Conservation (phyloP, 1,140 invertebrate genomes). For the Dinothrombium tinctorium region DNA sequence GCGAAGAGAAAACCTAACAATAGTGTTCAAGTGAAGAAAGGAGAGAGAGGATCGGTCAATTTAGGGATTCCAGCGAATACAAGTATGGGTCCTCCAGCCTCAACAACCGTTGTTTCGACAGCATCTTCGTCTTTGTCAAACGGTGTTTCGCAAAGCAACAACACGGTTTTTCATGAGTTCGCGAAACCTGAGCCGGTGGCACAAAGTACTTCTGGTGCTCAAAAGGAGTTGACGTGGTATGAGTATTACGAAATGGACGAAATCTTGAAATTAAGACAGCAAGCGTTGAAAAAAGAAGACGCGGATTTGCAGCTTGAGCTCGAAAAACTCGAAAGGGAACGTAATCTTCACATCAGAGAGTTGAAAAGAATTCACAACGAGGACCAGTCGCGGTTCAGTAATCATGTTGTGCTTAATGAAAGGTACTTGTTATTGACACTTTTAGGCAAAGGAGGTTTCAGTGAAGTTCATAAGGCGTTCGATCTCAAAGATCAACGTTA, state of each 20-base stretch:
- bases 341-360: slow-evolving; percentile 96
- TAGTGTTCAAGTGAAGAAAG: slow-evolving; percentile 33
- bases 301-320: slow-evolving; percentile 89
- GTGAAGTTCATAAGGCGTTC: slow-evolving; percentile 97
- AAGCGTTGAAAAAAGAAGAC: slow-evolving; percentile 93
- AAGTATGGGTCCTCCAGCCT: background rate
- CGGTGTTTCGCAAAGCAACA: background rate
- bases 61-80: background rate
- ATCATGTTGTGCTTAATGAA: slow-evolving; percentile 67
- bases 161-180: slow-evolving; percentile 10
- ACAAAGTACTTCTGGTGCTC: slow-evolving; percentile 24
- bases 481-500: slow-evolving; percentile 91
- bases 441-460: slow-evolving; percentile 68
- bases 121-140: background rate
- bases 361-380: slow-evolving; percentile 98
- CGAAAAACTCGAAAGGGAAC: slow-evolving; percentile 92
- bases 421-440: slow-evolving; percentile 88
- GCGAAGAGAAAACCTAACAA: slow-evolving; percentile 62
- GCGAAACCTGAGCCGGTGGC: slow-evolving; percentile 12
- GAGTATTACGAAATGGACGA: slow-evolving; percentile 33
- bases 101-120: background rate
- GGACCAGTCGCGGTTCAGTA: slow-evolving; percentile 82
- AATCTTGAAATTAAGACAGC: slow-evolving; percentile 57
- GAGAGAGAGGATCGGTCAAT: slow-evolving; percentile 23
- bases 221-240: slow-evolving; percentile 22